phyloP scores from a whole-genome alignment of 1,140 invertebrate genomes.

The Trachymyrmex septentrionalis region DNA sequence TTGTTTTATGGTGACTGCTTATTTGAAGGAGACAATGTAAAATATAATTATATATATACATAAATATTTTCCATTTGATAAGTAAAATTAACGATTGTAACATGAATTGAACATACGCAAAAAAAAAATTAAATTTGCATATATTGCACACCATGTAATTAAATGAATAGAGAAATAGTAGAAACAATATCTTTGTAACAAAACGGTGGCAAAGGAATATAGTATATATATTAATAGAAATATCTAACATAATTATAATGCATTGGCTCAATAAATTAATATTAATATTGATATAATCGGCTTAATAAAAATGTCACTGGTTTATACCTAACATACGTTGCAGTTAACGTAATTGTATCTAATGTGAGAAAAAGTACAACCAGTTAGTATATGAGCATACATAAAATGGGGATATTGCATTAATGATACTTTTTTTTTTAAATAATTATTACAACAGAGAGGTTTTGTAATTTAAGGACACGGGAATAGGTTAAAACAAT shows the following conservation, averaged over 20 bases:
- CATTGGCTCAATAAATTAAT: slow-evolving; percentile 45
- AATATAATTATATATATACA: slow-evolving; percentile 10
- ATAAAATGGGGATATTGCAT: slow-evolving; percentile 13
- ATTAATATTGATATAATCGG: slow-evolving; percentile 12
- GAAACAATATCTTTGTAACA: slow-evolving; percentile 34
- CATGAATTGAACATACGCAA: neutral
- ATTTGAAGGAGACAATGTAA: slow-evolving; percentile 19
- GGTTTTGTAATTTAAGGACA: slow-evolving; percentile 47
- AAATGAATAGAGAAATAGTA: slow-evolving; percentile 50
- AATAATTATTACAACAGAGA: slow-evolving; percentile 26
- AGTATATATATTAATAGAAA: slow-evolving; percentile 44
- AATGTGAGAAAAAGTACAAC: slow-evolving; percentile 29
- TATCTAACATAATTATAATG: slow-evolving; percentile 21
- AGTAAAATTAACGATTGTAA: slow-evolving; percentile 1
- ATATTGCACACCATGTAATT: slow-evolving; percentile 44
- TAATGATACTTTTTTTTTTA: slow-evolving; percentile 2
- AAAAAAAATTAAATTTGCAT: slow-evolving; percentile 33
- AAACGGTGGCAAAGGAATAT: slow-evolving; percentile 12
- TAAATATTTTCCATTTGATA: slow-evolving; percentile 45
- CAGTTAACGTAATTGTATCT: slow-evolving; percentile 2
- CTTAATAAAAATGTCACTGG: slow-evolving; percentile 19
- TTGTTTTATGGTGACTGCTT: slow-evolving; percentile 34
- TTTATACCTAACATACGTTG: slow-evolving; percentile 37
- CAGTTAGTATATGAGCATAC: slow-evolving; percentile 43
- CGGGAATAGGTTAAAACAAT: slow-evolving; percentile 63